These are phyloP conservation scores for Felis chaus DNA, from an alignment of 2,113 vertebrate genomes.

Conservation along the genomic window DNA sequence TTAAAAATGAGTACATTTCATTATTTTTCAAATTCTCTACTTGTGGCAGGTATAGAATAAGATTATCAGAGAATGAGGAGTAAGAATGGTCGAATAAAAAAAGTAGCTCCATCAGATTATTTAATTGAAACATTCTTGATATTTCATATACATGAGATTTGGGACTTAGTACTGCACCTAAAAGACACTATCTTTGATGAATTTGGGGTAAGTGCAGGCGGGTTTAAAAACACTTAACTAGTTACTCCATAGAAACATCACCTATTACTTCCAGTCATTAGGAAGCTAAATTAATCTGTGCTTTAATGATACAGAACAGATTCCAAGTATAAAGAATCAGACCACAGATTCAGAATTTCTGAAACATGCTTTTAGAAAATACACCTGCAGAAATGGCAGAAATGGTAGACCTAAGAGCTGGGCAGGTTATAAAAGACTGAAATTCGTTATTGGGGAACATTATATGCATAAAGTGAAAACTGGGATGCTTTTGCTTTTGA, in stretches of 20 bases:
- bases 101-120: neutral
- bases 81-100: neutral
- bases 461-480: neutral
- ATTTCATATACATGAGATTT: neutral
- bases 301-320: neutral
- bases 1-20: neutral
- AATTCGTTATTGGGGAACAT: neutral
- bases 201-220: neutral
- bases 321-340: neutral
- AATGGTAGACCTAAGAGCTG: neutral
- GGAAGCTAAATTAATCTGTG: neutral
- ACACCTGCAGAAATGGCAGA: neutral
- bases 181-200: neutral
- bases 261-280: neutral
- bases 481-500: constrained; percentile 7
- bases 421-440: neutral
- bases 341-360: neutral
- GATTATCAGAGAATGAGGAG: neutral
- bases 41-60: neutral
- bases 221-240: neutral
- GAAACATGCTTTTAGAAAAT: constrained; percentile 18
- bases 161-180: neutral
- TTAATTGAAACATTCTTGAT: neutral
- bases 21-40: neutral
- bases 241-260: neutral